Base-by-base conservation (phyloP, 2,888 invertebrate species). In the Pheosia gnoma region DNA sequence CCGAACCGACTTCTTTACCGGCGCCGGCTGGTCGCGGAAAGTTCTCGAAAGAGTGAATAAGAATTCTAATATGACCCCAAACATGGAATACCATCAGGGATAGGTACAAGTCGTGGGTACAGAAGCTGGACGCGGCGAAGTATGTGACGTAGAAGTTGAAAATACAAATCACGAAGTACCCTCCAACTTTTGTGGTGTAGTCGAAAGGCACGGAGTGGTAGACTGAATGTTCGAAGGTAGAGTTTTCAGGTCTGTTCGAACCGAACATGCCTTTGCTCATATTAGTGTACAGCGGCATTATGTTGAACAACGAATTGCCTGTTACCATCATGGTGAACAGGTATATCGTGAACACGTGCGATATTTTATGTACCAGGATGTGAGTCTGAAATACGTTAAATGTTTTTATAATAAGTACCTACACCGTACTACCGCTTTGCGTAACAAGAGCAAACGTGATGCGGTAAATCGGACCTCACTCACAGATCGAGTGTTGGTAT, bases 231-330 rank as follows among this genome's bases (percentile, higher is more conserved):
- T 72, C 67, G 25, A 67, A 68, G 2, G 70, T 68, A 6, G 61
- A 61, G 49, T 70, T 72, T 39, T n/a, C 57, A 3, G 64, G 37
- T 36, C 57, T 52, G 13, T 66, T 59, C 37, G 37, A 11, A 3
- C 38, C 38, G 58, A 49, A 63, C 49, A 55, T 63, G 45, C 74
- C 77, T 2, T 61, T 59, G 0, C 13, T 8, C 57, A 68, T 61
- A n/a, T 77, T 78, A 49, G 72, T 70, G 60, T 59, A 68, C 11
- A 75, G 11, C 0, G 77, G 78, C 6, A 72, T 67, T 6, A 56
- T 9, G 51, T 71, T 76, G 58, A 74, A 76, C n/a, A 72, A 25
- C 4, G 70, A 3, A 0, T 67, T 13, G 1, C 64, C 76, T 9
- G 64, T 4, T 3, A 67, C 0, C 66, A 71, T 67, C 60, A 62